Percentiles rank a stretch among this genome's conserved stretches.
Evolutionary conservation across 2,888 invertebrate species (phyloP).

Genomic region (Serrognathus titanus): DNA sequence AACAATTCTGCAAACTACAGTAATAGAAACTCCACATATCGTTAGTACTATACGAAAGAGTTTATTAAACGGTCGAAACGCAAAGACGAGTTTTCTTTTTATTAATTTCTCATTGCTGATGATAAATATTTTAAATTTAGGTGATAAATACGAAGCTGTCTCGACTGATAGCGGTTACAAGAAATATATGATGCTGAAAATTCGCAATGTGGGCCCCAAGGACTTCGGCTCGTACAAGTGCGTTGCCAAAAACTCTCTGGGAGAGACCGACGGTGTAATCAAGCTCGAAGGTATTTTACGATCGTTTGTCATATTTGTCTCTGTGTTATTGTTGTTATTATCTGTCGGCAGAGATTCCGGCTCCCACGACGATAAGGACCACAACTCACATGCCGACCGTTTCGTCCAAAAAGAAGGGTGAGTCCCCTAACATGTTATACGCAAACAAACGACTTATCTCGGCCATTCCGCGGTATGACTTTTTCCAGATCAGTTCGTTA

Average conservation of each 20-base stretch:
- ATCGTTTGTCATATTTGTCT: not conserved
- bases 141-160: conserved; percentile 83
- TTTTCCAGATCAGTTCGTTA: too few relatives aligned
- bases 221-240: conserved; percentile 89
- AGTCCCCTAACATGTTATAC: conserved; percentile 21
- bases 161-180: conserved; percentile 83
- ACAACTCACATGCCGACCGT: conserved; percentile 59
- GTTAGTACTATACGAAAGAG: too few relatives aligned
- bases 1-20: too few relatives aligned
- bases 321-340: conserved; percentile 16
- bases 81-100: too few relatives aligned
- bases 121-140: conserved; percentile 43
- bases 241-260: conserved; percentile 87
- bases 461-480: too few relatives aligned
- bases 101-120: not conserved
- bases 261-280: conserved; percentile 86
- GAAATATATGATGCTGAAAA: conserved; percentile 88
- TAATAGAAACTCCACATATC: too few relatives aligned
- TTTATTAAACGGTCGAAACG: too few relatives aligned
- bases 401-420: conserved; percentile 65
- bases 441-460: too few relatives aligned
- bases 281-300: conserved; percentile 74
- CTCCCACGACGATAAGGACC: conserved; percentile 73
- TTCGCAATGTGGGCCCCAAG: conserved; percentile 70
- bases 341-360: conserved; percentile 72